These are phyloP conservation scores for Betta splendens DNA, from an alignment of 2,797 vertebrate genomes.

Conservation along the genomic window DNA sequence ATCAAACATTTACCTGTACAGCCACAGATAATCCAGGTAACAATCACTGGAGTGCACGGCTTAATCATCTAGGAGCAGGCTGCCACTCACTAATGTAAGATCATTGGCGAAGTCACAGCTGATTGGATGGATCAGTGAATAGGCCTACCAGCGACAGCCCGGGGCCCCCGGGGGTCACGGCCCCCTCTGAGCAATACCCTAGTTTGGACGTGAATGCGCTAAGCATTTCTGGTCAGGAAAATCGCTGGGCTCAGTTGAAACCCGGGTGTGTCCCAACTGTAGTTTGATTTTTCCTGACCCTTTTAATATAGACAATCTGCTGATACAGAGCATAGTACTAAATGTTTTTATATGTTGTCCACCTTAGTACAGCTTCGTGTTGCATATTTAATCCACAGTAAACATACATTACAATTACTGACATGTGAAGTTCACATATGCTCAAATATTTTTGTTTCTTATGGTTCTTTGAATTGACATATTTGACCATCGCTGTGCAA, in stretches of 20 bases:
- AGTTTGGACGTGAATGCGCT: constrained; percentile 31
- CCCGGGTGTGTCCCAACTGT: neutral
- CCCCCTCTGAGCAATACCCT: neutral
- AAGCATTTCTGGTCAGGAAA: constrained; percentile 11
- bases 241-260: constrained; percentile 1
- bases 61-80: constrained; percentile 78
- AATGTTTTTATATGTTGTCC: neutral
- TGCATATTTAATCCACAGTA: too few relatives aligned
- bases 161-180: constrained; percentile 19
- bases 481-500: constrained; percentile 10
- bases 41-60: constrained; percentile 75
- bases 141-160: constrained; percentile 4
- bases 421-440: neutral
- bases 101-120: constrained; percentile 63
- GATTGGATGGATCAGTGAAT: constrained; percentile 40
- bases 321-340: neutral
- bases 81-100: constrained; percentile 77
- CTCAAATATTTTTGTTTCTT: constrained; percentile 1
- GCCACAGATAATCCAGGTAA: constrained; percentile 3
- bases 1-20: constrained; percentile 8
- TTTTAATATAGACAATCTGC: constrained; percentile 8
- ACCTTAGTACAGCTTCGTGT: neutral
- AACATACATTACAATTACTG: neutral
- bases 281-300: neutral
- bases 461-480: constrained; percentile 1